Percentiles rank a stretch among this genome's conserved stretches.
phyloP scores from a whole-genome alignment of 2,888 invertebrate species.

The Phlogophora meticulosa region DNA sequence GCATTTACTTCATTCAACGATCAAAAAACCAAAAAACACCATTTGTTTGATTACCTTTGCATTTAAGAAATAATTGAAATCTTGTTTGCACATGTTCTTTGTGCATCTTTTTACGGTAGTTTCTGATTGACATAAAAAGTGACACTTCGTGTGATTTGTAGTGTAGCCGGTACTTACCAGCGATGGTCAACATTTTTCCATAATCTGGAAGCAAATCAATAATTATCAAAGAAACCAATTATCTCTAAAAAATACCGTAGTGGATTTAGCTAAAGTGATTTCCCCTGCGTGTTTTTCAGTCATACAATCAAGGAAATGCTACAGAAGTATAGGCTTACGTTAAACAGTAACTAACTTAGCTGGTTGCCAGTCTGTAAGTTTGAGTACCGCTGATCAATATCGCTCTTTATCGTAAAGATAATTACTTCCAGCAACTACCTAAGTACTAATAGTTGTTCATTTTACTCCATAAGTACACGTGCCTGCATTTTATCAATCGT shows the following conservation, averaged over 20 bases:
- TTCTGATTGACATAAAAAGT: conserved; percentile 7
- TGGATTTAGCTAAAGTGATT: no score
- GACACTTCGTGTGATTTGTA: no score
- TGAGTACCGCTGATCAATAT: conserved; percentile 20
- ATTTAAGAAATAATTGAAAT: conserved; percentile 4
- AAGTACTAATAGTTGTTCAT: conserved; percentile 15
- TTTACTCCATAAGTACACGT: conserved; percentile 32
- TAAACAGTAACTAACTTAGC: no score
- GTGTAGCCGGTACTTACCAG: background rate
- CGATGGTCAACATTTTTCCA: background rate
- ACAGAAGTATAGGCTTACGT: no score
- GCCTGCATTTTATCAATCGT: conserved; percentile 25
- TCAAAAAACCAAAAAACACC: background rate
- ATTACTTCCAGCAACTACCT: conserved; percentile 36
- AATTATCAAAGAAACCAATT: no score
- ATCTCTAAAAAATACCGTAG: no score
- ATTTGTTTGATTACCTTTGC: background rate
- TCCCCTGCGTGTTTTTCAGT: no score
- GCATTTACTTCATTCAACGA: no score
- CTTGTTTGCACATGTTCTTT: no score
- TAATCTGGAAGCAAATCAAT: no score
- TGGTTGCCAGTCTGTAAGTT: conserved; percentile 8
- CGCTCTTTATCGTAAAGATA: conserved; percentile 14
- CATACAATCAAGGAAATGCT: no score
- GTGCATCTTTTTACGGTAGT: background rate